Evolutionary conservation across 2,888 invertebrate genomes (phyloP).

Genomic region (Griposia aprilina): DNA sequence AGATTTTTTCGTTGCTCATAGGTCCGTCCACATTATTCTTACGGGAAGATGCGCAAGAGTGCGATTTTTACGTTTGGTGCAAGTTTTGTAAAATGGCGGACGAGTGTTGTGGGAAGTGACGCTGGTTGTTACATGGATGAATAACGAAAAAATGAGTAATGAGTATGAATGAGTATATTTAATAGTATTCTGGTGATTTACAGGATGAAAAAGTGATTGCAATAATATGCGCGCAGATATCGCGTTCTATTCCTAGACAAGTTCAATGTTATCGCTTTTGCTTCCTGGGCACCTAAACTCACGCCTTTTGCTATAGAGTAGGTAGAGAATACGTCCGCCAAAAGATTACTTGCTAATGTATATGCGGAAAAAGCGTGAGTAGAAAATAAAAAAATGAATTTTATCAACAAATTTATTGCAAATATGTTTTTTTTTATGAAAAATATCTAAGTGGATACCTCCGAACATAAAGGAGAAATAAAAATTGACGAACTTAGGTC

Average conservation of each 20-base stretch:
- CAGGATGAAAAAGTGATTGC: too few relatives aligned
- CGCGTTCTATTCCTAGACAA: too few relatives aligned
- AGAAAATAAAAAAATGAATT: slow-evolving; percentile 57
- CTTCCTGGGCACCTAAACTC: not conserved
- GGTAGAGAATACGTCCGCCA: not conserved
- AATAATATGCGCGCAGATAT: too few relatives aligned
- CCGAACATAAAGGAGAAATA: slow-evolving; percentile 64
- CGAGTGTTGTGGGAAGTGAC: too few relatives aligned
- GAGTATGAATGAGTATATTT: too few relatives aligned
- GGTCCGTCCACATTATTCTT: slow-evolving; percentile 76
- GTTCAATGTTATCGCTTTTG: not conserved
- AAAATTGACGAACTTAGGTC: slow-evolving; percentile 59
- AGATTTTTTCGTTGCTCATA: too few relatives aligned
- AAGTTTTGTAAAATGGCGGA: slow-evolving; percentile 61
- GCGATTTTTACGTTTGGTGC: slow-evolving; percentile 69
- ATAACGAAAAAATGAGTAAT: too few relatives aligned
- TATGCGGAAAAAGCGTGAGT: not conserved
- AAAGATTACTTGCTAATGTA: not conserved
- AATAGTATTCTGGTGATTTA: too few relatives aligned
- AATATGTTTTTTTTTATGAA: slow-evolving; percentile 77
- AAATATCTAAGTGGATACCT: slow-evolving; percentile 81
- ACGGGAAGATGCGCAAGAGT: slow-evolving; percentile 82
- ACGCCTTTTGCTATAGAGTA: too few relatives aligned
- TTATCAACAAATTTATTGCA: slow-evolving; percentile 87
- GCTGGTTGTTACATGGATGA: too few relatives aligned